These are phyloP conservation scores for Serilophus lunatus DNA, from an alignment of 2,113 vertebrate genomes.

Conservation along the genomic window DNA sequence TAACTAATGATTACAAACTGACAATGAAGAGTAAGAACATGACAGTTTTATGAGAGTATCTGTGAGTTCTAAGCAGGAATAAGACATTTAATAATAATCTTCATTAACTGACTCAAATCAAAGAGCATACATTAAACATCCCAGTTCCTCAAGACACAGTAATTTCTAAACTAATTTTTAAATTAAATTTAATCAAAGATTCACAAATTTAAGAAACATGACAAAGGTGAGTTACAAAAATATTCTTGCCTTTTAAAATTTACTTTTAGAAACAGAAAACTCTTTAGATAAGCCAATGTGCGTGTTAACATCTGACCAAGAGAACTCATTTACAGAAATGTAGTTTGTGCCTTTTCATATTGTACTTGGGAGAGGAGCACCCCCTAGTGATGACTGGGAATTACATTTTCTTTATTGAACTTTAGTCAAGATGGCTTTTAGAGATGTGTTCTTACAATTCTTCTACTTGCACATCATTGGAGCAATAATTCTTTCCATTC, in stretches of 20 bases:
- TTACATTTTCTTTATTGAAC: not conserved
- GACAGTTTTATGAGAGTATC: not conserved
- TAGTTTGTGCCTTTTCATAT: not conserved
- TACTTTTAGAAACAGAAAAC: not conserved
- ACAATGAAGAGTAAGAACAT: not conserved
- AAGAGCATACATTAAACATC: not conserved
- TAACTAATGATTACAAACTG: conserved; percentile 11
- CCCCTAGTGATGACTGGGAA: conserved; percentile 38
- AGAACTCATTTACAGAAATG: not conserved
- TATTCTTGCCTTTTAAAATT: not conserved
- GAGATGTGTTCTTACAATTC: not conserved
- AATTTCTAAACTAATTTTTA: not conserved
- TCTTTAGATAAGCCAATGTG: not conserved
- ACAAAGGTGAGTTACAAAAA: not conserved
- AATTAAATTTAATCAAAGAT: not conserved
- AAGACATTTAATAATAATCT: not conserved
- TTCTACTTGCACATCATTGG: not conserved
- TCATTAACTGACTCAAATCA: not conserved
- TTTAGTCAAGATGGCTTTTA: not conserved
- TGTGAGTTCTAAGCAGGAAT: not conserved
- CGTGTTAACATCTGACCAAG: not conserved
- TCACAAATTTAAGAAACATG: not conserved
- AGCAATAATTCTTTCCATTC: not conserved
- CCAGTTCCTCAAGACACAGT: not conserved
- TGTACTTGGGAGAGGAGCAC: conserved; percentile 7